Evolutionary conservation across 1,140 invertebrate species (phyloP), one percentile per base, ranked within the genome.

Genomic region (Drosophila teissieri): DNA sequence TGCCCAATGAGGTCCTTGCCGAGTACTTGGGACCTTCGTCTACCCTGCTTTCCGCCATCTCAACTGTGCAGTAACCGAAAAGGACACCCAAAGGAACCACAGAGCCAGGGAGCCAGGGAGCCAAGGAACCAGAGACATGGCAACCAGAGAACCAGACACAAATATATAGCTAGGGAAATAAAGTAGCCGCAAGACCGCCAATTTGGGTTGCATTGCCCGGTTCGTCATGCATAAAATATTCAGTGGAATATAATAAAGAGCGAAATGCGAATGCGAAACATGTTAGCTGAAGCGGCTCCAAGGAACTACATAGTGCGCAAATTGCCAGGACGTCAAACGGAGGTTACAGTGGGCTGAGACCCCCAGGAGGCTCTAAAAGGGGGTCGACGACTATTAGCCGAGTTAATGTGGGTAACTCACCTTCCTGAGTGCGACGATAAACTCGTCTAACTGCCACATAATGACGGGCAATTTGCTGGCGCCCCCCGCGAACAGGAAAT

Each of bases 221-320:
- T 44, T 61, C 36, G 45, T 51, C 46, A 60, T 72, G 67, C 67
- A 73, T 72, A 72, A 73, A 73, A 61, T 72, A 73, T 73, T 58
- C 48, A 73, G 15, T 19, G 39, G 14, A n/a, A 73, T 53, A 73
- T 73, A 61, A 61, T 73, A 53, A 36, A 36, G 31, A 52, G 31
- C 54, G 24, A 52, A 55, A 48, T 36, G 46, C 46, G 31, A 68
- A 61, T 60, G 46, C 57, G 45, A 51, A 68, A 58, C 31, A 40
- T 40, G 53, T 62, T 34, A 34, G 51, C 53, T 58, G 52, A 67
- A 51, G 17, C 40, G 53, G 14, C 17, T n/a, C 37, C 45, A 15
- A 10, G 22, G 19, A 51, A 34, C 2, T 31, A 31, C 27, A 19
- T 27, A 19, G 64, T 53, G 19, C 40, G 53, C 19, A 36, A 56